Base-by-base conservation (phyloP, 23 tunicate genomes). In the Phallusia fumigata region DNA sequence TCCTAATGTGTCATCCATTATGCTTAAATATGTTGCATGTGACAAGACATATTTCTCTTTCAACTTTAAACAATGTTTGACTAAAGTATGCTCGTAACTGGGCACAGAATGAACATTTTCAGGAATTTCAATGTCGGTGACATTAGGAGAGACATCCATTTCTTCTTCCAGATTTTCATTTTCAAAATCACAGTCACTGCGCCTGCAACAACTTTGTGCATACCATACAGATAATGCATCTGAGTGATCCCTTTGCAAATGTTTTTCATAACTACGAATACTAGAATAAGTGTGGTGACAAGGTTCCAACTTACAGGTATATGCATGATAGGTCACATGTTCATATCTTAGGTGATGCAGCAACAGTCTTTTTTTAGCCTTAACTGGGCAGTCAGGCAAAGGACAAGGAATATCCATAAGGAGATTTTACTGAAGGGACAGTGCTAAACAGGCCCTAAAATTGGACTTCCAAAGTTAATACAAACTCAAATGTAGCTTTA, bases 1-100 rank as follows among this genome's bases (percentile, higher is more conserved):
- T 11, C 64, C 75, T n/a, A 84, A 6, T 22, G 51, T 84, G 52
- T 83, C 86, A 47, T 84, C 76, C 81, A 84, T 84, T 30, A 84
- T 84, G 22, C 12, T 28, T 11, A 31, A 53, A 34, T 80, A 80
- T 32, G 83, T 52, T 33, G 73, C 73, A 80, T 80, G 44, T 35
- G 83, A 35, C 36, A 77, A 45, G 11, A 40, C 81, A 77, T 80
- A 80, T 34, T 52, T 80, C n/a, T 80, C 83, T 53, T 53, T 80
- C 12, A 80, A n/a, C 45, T 80, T 80, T 52, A 52, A 53, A 53
- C 83, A 80, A 53, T 78, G 81, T 34, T 78, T 78, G 53, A 78
- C 32, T 45, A 78, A 30, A 28, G 19, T 31, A 5, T 78, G 81
- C 15, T 47, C 10, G 19, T 45, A 78, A 30, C 33, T 35, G 35